phyloP scores from a whole-genome alignment of 2,113 vertebrate species.

The Dascyllus trimaculatus region DNA sequence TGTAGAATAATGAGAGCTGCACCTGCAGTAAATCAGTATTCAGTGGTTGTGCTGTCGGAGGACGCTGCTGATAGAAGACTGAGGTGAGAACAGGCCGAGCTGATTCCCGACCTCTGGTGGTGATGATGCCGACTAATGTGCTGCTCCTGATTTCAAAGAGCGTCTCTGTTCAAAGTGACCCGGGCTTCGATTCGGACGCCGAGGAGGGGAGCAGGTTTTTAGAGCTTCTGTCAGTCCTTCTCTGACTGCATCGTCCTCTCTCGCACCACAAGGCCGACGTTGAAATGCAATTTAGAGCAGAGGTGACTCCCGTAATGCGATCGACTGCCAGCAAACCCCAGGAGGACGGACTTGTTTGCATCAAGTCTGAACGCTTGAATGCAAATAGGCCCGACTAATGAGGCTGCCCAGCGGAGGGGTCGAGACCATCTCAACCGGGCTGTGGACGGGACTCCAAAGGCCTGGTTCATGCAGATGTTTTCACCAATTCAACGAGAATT shows the following conservation, averaged over 20 bases:
- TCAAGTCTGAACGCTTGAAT: constrained; percentile 24
- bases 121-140: constrained; percentile 37
- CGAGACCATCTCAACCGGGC: not conserved
- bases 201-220: not conserved
- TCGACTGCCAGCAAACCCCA: not conserved
- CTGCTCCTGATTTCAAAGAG: constrained; percentile 25
- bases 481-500: too few relatives aligned
- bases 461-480: too few relatives aligned
- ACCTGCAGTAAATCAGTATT: constrained; percentile 8
- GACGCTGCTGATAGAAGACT: constrained; percentile 34
- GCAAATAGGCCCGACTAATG: constrained; percentile 14
- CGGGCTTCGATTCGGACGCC: not conserved
- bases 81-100: constrained; percentile 16
- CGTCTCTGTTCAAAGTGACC: constrained; percentile 20
- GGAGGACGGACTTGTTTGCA: constrained; percentile 3
- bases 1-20: constrained; percentile 2
- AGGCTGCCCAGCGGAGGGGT: not conserved
- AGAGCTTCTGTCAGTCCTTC: not conserved
- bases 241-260: constrained; percentile 22
- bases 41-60: too few relatives aligned
- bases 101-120: constrained; percentile 20
- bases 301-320: constrained; percentile 15
- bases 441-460: not conserved
- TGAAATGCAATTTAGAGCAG: constrained; percentile 35
- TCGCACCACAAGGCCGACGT: constrained; percentile 12